Evolutionary conservation across 2,797 vertebrate genomes (phyloP), one percentile per base, ranked within the genome.

Genomic region (Pantherophis alleghaniensis): DNA sequence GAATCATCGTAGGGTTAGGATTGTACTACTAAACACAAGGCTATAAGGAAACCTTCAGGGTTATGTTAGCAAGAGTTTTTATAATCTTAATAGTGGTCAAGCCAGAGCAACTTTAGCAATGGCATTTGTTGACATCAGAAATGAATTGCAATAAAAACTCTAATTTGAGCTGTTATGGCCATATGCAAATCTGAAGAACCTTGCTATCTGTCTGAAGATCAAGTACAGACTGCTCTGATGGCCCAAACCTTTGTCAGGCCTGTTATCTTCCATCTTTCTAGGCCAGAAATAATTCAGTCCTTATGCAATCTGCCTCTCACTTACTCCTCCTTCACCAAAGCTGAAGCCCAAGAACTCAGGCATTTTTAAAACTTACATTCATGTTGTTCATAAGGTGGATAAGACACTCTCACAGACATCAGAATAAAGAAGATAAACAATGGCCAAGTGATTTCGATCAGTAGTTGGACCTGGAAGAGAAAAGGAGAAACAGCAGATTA

Each of bases 341-440:
- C 79, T 79, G 13, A 22, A 2, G 87, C 20, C 1, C 74, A 60
- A 56, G 88, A 87, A 56, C 74, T 93, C 86, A 94, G 90, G 86
- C 87, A 18, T 7, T 55, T 93, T 69, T 51, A 37, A 66, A 96
- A 99, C 99, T 99, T 97, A 99, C 99, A 99, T 97, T 99, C 99
- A 96, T 99, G 99, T 94, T 99, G 99, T 91, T 99, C 99, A 0
- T 99, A 99, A 0, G 99, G 99, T 2, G 99, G 99, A 96, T 99
- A 99, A 97, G 98, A 98, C 63, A 99, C 96, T 92, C 99, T 98
- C 94, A 99, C 99, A 0, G 98, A 98, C 94, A 99, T 99, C 97
- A 99, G 97, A 97, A 99, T 99, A 97, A 99, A 99, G 98, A 99
- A 99, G 98, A 99, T 99, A 96, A 99, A 98, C 7, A 99, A 98